phyloP scores from a whole-genome alignment of 2,113 vertebrate species.

The Ancistrus triradiatus region DNA sequence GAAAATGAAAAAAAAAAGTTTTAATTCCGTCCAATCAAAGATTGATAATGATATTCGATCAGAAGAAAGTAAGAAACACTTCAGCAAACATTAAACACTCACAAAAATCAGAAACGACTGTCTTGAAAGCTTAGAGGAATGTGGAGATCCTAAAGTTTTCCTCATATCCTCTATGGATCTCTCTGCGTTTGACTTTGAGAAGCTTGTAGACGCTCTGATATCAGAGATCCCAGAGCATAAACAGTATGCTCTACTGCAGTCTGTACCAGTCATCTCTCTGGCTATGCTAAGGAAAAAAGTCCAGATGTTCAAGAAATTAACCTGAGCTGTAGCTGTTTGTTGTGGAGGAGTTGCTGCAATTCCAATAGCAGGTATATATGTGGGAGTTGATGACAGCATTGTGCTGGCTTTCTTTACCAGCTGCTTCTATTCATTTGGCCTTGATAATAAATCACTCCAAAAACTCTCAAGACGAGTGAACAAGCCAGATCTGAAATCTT shows the following conservation, averaged over 20 bases:
- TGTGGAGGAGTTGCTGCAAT: slow-evolving; percentile 51
- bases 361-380: slow-evolving; percentile 54
- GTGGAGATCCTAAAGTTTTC: slow-evolving; percentile 45
- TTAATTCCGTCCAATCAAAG: slow-evolving; percentile 19
- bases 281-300: no score
- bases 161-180: slow-evolving; percentile 30
- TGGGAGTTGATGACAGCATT: slow-evolving; percentile 52
- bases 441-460: slow-evolving; percentile 57
- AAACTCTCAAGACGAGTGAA: slow-evolving; percentile 58
- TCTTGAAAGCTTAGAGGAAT: slow-evolving; percentile 22
- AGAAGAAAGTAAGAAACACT: no score
- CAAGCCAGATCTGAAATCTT: slow-evolving; percentile 55
- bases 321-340: slow-evolving; percentile 57
- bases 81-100: slow-evolving; percentile 21
- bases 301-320: slow-evolving; percentile 48
- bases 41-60: no score
- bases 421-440: slow-evolving; percentile 55
- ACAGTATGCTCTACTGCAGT: slow-evolving; percentile 47
- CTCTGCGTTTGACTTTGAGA: slow-evolving; percentile 32
- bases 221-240: slow-evolving; percentile 43
- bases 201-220: slow-evolving; percentile 27
- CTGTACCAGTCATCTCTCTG: slow-evolving; percentile 50
- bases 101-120: slow-evolving; percentile 27
- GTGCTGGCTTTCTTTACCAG: slow-evolving; percentile 45
- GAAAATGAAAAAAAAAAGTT: slow-evolving; percentile 29